These are phyloP conservation scores for Cynodonichthys magdalenae DNA, from an alignment of 2,797 vertebrate species.

Conservation along the genomic window DNA sequence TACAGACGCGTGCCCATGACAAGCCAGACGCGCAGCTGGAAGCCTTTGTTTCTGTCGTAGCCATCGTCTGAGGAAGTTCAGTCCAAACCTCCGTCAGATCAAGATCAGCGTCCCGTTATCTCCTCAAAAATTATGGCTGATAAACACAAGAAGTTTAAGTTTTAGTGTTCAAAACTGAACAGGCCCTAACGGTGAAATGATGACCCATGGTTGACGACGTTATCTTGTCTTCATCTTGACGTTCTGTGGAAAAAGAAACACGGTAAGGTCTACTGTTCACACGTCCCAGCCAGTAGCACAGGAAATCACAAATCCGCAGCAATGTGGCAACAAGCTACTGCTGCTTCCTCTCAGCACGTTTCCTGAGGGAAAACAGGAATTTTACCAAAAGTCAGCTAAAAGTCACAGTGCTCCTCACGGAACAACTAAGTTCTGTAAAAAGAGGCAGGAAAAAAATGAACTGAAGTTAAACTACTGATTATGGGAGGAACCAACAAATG, in stretches of 20 bases:
- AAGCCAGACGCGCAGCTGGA: slow-evolving; percentile 43
- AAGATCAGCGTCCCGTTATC: slow-evolving; percentile 20
- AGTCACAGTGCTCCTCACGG: slow-evolving; percentile 57
- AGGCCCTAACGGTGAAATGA: slow-evolving; percentile 17
- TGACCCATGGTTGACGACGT: slow-evolving; percentile 28
- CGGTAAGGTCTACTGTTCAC: slow-evolving; percentile 51
- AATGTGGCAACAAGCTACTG: slow-evolving; percentile 76
- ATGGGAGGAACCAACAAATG: slow-evolving; percentile 63
- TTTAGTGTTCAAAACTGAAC: slow-evolving; percentile 31
- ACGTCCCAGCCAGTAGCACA: slow-evolving; percentile 66
- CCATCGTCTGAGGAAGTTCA: slow-evolving; percentile 45
- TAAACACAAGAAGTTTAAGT: slow-evolving; percentile 16
- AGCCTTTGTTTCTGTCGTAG: slow-evolving; percentile 75
- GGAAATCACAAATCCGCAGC: slow-evolving; percentile 84
- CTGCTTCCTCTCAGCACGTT: slow-evolving; percentile 81
- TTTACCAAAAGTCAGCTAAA: slow-evolving; percentile 66
- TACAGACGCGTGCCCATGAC: slow-evolving; percentile 84
- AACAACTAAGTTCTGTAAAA: slow-evolving; percentile 69
- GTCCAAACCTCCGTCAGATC: slow-evolving; percentile 29
- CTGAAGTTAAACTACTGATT: slow-evolving; percentile 60
- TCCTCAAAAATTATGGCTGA: slow-evolving; percentile 34
- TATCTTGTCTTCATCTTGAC: slow-evolving; percentile 67
- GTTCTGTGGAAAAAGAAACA: slow-evolving; percentile 73
- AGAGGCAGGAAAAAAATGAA: slow-evolving; percentile 48
- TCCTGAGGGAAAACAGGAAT: slow-evolving; percentile 80